A percentile compares a stretch with the other conserved stretches of the same genome.
These are phyloP conservation scores for Agrypnia vestita DNA, from an alignment of 1,140 invertebrate genomes.

Conservation along the genomic window DNA sequence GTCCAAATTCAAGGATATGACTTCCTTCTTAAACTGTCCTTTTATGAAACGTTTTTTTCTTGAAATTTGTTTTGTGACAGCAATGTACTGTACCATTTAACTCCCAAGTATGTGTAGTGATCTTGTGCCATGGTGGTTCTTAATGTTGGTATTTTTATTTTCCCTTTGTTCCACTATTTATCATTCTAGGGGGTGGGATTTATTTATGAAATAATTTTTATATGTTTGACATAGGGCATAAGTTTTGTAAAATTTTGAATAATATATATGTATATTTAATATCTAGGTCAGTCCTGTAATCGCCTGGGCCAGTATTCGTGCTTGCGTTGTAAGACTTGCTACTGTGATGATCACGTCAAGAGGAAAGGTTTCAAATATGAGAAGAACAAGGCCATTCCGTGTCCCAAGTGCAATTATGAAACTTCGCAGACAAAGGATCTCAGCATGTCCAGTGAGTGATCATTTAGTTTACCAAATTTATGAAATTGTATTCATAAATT, in stretches of 20 bases:
- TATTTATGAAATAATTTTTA: no score
- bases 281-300: slow-evolving; percentile 91
- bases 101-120: no score
- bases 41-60: no score
- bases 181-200: no score
- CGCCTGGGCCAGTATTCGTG: slow-evolving; percentile 95
- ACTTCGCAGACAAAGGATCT: slow-evolving; percentile 95
- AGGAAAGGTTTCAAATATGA: slow-evolving; percentile 95
- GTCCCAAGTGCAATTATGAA: slow-evolving; percentile 94
- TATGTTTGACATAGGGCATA: no score
- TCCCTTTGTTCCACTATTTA: no score
- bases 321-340: slow-evolving; percentile 95
- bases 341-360: slow-evolving; percentile 96
- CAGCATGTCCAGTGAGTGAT: slow-evolving; percentile 92
- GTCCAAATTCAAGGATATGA: no score
- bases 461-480: background rate
- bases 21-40: no score
- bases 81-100: background rate
- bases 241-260: background rate
- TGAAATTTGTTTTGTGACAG: no score
- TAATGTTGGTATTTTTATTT: no score
- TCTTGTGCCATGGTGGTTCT: no score
- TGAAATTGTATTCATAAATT: no score
- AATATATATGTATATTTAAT: background rate
- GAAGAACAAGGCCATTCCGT: slow-evolving; percentile 91